Base-by-base conservation (phyloP, 2,797 vertebrate species). In the Dermochelys coriacea region DNA sequence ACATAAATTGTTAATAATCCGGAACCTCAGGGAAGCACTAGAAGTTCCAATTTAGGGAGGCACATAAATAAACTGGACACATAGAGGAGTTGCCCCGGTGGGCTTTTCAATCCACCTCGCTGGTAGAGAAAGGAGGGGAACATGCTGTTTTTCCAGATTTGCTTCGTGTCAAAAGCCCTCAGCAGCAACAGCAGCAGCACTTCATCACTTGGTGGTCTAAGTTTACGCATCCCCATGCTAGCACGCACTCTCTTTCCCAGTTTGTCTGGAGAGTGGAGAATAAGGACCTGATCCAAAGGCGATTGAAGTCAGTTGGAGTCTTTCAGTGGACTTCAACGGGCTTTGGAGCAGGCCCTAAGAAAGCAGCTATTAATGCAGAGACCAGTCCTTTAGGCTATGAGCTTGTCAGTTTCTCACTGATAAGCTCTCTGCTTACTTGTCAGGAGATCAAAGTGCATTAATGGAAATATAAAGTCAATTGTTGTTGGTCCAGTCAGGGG, bases 1-100 rank as follows among this genome's bases (percentile, higher is more conserved):
- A 16, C 41, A 54, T 54, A 77, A 84, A 71, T 31, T 10, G 10
- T 12, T 71, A 75, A n/a, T 31, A 16, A 41, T 88, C 27, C 16
- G 10, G 0, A 1, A 45, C 34, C 88, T 41, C 29, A 0, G 41
- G 78, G 34, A 5, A 79, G 57, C 85, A 25, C 2, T 79, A 7
- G 25, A 82, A 0, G 0, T 52, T 75, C 10, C 3, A 5, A 5
- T 41, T 2, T 3, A 6, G 12, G 77, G 61, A 6, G 50, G 19
- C 6, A 55, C 0, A 0, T 51, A 75, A 52, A 2, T 18, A 75
- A 88, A 2, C 12, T 21, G 54, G 21, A 3, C 0, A 0, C 2
- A 59, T 5, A 0, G 0, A 11, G n/a, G 21, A 19, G 50, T 47
- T 25, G 21, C 75, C 19, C 75, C n/a, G 37, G 0, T 47, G 45